Conservation (phyloP, 2,888 invertebrate genomes). For the Coelopa pilipes region DNA sequence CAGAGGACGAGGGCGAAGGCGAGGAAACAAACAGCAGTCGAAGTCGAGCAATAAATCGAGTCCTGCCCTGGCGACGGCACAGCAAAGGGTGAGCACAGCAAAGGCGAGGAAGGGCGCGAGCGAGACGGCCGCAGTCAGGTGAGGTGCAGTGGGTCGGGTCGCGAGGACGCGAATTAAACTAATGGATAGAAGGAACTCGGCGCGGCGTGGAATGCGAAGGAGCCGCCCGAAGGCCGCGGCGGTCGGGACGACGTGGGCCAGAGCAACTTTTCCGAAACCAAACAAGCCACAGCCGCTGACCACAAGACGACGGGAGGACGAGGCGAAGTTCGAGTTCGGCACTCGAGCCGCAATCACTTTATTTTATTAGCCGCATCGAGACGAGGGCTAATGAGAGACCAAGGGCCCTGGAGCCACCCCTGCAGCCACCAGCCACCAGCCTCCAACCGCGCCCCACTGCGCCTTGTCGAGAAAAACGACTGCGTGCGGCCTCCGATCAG, state of each 20-base stretch:
- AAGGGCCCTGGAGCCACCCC: not conserved
- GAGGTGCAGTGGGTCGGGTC: not conserved
- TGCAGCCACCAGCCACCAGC: not conserved
- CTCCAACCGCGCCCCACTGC: too few species aligned
- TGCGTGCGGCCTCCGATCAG: too few species aligned
- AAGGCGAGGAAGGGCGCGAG: constrained; percentile 1
- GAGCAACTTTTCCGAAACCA: not conserved
- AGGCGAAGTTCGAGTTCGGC: not conserved
- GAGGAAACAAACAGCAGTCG: too few species aligned
- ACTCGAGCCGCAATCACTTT: constrained; percentile 28
- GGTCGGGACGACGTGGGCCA: not conserved
- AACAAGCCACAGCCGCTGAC: not conserved
- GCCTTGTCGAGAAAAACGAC: too few species aligned
- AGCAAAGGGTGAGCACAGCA: not conserved
- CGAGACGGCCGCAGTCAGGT: not conserved
- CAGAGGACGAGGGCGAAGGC: too few species aligned
- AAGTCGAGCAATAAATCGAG: too few species aligned
- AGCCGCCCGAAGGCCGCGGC: not conserved
- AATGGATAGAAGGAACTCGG: constrained; percentile 14
- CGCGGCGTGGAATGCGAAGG: not conserved
- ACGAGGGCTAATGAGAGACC: too few species aligned
- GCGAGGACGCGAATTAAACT: constrained; percentile 11
- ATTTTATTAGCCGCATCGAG: constrained; percentile 27
- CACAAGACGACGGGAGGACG: not conserved
- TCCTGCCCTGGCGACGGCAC: too few species aligned